Conservation (phyloP, 2,797 vertebrate genomes). For the Anniella stebbinsi region DNA sequence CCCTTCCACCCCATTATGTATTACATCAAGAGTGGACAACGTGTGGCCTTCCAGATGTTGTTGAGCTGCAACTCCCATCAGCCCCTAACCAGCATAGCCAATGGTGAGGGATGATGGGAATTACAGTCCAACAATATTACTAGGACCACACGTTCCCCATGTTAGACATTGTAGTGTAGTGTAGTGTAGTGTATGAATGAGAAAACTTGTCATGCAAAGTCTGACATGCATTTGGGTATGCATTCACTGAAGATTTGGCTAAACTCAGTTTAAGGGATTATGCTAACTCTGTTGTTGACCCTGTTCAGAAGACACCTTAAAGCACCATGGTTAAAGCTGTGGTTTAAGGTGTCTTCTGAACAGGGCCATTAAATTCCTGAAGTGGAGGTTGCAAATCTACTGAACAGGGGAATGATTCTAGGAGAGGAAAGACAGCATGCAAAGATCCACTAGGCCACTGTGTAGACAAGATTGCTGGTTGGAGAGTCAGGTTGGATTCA, state of each 20-base stretch:
- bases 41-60: too few relatives aligned
- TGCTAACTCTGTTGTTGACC: too few relatives aligned
- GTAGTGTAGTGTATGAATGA: not conserved
- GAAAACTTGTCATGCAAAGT: not conserved
- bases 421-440: not conserved
- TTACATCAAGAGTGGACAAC: too few relatives aligned
- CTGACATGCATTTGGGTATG: not conserved
- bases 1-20: not conserved
- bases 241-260: not conserved
- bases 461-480: not conserved
- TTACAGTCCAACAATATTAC: too few relatives aligned
- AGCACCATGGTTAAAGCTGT: too few relatives aligned
- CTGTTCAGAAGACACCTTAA: too few relatives aligned
- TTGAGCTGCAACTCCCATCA: too few relatives aligned
- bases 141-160: too few relatives aligned
- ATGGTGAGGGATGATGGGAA: too few relatives aligned
- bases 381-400: not conserved
- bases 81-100: too few relatives aligned
- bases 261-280: too few relatives aligned
- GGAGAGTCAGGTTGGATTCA: slow-evolving; percentile 19
- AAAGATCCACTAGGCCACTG: not conserved
- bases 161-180: not conserved
- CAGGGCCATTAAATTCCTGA: not conserved
- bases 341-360: too few relatives aligned
- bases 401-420: not conserved